phyloP scores from a whole-genome alignment of 2,797 vertebrate species.

The Heliangelus exortis region DNA sequence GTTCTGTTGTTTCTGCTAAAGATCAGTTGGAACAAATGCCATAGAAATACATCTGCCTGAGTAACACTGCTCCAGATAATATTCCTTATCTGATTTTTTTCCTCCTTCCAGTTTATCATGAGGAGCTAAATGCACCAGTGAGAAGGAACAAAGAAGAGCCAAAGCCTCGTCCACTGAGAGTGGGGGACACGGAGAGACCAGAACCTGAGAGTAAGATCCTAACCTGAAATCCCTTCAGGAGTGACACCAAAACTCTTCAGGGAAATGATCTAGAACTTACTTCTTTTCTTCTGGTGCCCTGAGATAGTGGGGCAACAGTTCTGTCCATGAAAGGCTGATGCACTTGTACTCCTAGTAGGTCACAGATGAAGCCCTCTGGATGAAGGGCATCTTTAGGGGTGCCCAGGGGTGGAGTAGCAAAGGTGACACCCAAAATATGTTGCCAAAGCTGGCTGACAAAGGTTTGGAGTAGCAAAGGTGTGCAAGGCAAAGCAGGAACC shows the following conservation, averaged over 20 bases:
- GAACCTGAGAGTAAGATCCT: slow-evolving; percentile 88
- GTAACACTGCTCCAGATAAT: not conserved
- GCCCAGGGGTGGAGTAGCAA: not conserved
- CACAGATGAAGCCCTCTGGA: not conserved
- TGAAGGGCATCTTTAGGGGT: not conserved
- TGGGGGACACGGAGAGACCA: slow-evolving; percentile 95
- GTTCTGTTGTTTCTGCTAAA: not conserved
- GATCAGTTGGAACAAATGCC: not conserved
- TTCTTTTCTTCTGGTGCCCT: not conserved
- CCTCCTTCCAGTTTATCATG: slow-evolving; percentile 88
- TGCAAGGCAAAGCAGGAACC: not conserved
- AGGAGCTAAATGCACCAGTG: slow-evolving; percentile 92
- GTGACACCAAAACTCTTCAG: not conserved
- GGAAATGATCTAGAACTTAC: not conserved
- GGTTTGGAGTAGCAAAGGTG: no score
- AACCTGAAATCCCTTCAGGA: not conserved
- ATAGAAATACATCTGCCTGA: not conserved
- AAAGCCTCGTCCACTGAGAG: slow-evolving; percentile 91
- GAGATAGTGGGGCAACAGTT: not conserved
- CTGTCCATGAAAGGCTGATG: not conserved
- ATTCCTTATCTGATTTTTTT: not conserved
- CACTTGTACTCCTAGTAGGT: not conserved
- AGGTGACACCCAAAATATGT: not conserved
- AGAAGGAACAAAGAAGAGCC: slow-evolving; percentile 93
- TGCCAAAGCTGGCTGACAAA: not conserved